Percentiles rank a stretch among this genome's conserved stretches.
Conservation (phyloP, 1,140 invertebrate species). For the Ips typographus region DNA sequence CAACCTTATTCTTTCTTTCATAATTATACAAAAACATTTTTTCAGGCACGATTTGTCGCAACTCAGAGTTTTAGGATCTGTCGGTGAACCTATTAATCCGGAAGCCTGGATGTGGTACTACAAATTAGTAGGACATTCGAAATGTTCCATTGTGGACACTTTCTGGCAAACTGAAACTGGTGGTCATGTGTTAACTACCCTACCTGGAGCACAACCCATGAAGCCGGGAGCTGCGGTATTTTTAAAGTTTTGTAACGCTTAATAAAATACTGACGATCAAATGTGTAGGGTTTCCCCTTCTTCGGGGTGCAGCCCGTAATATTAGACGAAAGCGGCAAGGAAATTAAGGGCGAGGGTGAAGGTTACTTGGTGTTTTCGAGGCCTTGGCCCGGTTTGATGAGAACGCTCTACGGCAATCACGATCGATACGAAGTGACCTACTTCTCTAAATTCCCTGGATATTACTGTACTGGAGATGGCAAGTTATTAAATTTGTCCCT, state of each 20-base stretch:
- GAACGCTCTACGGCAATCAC: slow-evolving; percentile 90
- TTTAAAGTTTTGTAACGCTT: not conserved
- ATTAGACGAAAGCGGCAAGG: slow-evolving; percentile 83
- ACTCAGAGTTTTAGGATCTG: slow-evolving; percentile 86
- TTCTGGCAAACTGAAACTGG: slow-evolving; percentile 99
- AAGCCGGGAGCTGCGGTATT: slow-evolving; percentile 96
- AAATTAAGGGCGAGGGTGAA: slow-evolving; percentile 86
- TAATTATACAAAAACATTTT: slow-evolving; percentile 1
- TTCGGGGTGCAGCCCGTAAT: slow-evolving; percentile 91
- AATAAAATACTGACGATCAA: not conserved
- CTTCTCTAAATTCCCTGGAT: slow-evolving; percentile 94
- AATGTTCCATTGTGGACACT: slow-evolving; percentile 92
- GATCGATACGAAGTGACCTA: slow-evolving; percentile 92
- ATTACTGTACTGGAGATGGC: slow-evolving; percentile 98
- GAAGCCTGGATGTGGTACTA: slow-evolving; percentile 99
- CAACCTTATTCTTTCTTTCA: not conserved
- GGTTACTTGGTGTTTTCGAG: slow-evolving; percentile 91
- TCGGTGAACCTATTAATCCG: slow-evolving; percentile 97
- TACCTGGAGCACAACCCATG: slow-evolving; percentile 92
- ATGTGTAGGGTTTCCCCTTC: slow-evolving; percentile 88
- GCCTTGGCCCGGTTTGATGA: slow-evolving; percentile 98
- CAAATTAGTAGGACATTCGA: slow-evolving; percentile 76
- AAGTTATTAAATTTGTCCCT: slow-evolving; percentile 34
- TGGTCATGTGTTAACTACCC: slow-evolving; percentile 89
- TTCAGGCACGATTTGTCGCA: slow-evolving; percentile 62